Conservation (phyloP, 2,113 vertebrate genomes). For the Microcebus lehilahytsara region DNA sequence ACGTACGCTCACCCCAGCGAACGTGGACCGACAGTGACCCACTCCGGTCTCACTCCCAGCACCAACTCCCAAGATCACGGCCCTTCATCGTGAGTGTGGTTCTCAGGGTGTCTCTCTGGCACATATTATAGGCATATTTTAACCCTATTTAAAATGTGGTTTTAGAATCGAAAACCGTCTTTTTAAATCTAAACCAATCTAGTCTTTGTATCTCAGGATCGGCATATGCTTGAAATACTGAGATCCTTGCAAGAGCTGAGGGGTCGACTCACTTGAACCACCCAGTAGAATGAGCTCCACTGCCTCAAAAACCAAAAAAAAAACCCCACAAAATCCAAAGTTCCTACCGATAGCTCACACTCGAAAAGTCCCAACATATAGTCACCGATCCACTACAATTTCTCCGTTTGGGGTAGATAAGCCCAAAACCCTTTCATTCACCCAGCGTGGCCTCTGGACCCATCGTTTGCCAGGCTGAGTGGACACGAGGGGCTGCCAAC, state of each 20-base stretch:
- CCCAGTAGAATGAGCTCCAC: background rate
- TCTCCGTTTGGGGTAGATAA: background rate
- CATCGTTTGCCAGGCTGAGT: accelerated
- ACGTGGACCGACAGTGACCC: accelerated
- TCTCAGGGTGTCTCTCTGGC: background rate
- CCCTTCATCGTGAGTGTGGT: accelerated
- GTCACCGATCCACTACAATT: accelerated
- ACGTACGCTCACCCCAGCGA: accelerated
- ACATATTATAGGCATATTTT: background rate
- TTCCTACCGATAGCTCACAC: background rate
- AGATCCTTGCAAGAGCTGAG: background rate
- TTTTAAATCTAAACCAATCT: too few relatives aligned
- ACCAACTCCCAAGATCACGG: accelerated
- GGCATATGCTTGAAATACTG: background rate
- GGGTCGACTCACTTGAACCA: background rate
- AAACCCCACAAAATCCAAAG: background rate
- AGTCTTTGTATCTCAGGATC: background rate
- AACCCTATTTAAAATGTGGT: background rate
- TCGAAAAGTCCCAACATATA: background rate
- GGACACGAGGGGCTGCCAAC: accelerated
- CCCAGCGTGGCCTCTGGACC: accelerated
- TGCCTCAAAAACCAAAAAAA: background rate
- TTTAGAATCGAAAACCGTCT: background rate
- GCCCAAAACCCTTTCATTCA: too few relatives aligned
- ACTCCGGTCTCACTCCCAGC: accelerated